Percentiles rank a stretch among this genome's conserved stretches.
These are phyloP conservation scores for Allophyes oxyacanthae DNA, from an alignment of 2,888 invertebrate species.

Conservation along the genomic window DNA sequence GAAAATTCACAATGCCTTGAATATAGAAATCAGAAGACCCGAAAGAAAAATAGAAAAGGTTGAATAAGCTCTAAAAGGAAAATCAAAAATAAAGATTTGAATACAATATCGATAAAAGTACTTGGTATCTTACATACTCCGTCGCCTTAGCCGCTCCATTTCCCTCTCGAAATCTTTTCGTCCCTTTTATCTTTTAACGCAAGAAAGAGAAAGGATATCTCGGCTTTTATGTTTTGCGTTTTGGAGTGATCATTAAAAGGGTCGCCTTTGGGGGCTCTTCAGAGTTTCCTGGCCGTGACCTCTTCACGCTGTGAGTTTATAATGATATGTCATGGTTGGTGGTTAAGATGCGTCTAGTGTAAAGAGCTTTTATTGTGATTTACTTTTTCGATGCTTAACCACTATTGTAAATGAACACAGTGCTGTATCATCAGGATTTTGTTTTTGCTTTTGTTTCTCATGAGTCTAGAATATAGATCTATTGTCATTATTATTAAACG, in stretches of 20 bases:
- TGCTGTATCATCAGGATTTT: too few species aligned
- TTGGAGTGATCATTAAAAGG: constrained; percentile 55
- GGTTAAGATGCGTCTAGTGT: not conserved
- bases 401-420: too few species aligned
- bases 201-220: constrained; percentile 45
- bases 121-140: constrained; percentile 30
- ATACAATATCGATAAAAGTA: constrained; percentile 1
- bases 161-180: constrained; percentile 38
- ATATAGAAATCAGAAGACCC: too few species aligned
- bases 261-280: constrained; percentile 29
- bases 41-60: too few species aligned
- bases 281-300: constrained; percentile 45
- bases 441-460: too few species aligned
- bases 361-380: too few species aligned
- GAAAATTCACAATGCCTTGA: too few species aligned
- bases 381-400: too few species aligned
- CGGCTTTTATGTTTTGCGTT: constrained; percentile 49
- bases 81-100: too few species aligned
- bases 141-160: constrained; percentile 38
- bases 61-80: too few species aligned
- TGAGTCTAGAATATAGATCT: too few species aligned
- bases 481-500: too few species aligned
- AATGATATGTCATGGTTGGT: constrained; percentile 38
- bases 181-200: constrained; percentile 33
- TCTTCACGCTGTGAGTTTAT: constrained; percentile 28